Evolutionary conservation across 92 coral and sea anemone species (phyloP), one percentile per base, ranked within the genome.

Genomic region (Phymanthus crucifer): DNA sequence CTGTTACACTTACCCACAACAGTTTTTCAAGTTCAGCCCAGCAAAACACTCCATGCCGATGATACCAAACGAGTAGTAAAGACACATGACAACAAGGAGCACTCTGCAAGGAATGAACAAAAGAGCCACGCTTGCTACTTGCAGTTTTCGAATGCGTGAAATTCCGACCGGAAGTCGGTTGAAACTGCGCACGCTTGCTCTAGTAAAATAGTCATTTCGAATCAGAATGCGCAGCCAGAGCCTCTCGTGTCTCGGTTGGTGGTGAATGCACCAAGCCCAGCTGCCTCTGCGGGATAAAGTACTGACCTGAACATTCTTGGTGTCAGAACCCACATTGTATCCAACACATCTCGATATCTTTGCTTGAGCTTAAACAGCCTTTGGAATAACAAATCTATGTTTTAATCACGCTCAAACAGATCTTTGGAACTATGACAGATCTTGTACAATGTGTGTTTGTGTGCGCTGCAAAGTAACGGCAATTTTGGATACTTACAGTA

Each of bases 221-320:
- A n/a, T n/a, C n/a, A n/a, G n/a, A n/a, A n/a, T n/a, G n/a, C n/a
- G n/a, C n/a, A n/a, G n/a, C n/a, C n/a, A n/a, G n/a, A n/a, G n/a
- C n/a, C n/a, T n/a, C n/a, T n/a, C n/a, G n/a, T n/a, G n/a, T n/a
- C n/a, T n/a, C n/a, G n/a, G n/a, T 11, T 38, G 10, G 45, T 11
- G 10, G 45, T 38, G 45, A 0, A 38, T 5, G 10, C 10, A 38
- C 43, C 43, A 6, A 10, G 43, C 7, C 5, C 10, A 38, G 43
- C 10, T 38, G 5, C 7, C 43, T 38, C 14, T 3, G 1, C 16
- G 17, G 18, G n/a, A 72, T 7, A 7, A 4, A 29, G 11, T 79
- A 96, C 98, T n/a, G n/a, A n/a, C n/a, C 94, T 96, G 79, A 85
- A 46, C 90, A 96, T 93, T 37, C 99, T 93, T 2, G 99, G 89